Evolutionary conservation across 2,888 invertebrate genomes (phyloP).

Genomic region (Acanthosepion esculentum): DNA sequence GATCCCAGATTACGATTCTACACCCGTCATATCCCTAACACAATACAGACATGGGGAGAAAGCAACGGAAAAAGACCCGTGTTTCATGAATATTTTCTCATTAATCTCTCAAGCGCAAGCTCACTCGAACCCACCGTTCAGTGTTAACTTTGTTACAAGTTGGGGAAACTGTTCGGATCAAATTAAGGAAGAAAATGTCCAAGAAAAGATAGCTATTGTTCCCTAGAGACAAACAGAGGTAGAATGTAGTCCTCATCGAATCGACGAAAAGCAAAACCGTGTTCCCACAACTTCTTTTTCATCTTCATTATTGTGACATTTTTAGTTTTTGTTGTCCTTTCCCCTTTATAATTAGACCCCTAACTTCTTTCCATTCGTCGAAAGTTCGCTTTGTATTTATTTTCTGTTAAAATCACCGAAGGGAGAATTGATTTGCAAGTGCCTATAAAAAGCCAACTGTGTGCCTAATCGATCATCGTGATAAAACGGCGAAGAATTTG

Average conservation of each 20-base stretch:
- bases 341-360: background rate
- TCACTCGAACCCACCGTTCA: background rate
- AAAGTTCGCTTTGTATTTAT: background rate
- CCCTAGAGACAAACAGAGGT: background rate
- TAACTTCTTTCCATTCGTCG: background rate
- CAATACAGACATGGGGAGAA: background rate
- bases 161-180: background rate
- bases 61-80: background rate
- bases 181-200: background rate
- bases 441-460: background rate
- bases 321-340: background rate
- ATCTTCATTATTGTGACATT: background rate
- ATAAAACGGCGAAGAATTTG: background rate
- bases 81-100: slow-evolving; percentile 6
- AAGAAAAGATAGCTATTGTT: background rate
- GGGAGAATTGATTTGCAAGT: background rate
- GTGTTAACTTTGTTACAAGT: background rate
- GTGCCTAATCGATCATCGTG: background rate
- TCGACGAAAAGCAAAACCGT: background rate
- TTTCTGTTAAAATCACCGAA: background rate
- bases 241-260: background rate
- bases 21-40: background rate
- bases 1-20: background rate
- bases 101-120: background rate
- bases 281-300: background rate